Percentiles rank a stretch among this genome's conserved stretches.
phyloP scores from a whole-genome alignment of 2,888 invertebrate species.

The Sarcophaga rosellei region DNA sequence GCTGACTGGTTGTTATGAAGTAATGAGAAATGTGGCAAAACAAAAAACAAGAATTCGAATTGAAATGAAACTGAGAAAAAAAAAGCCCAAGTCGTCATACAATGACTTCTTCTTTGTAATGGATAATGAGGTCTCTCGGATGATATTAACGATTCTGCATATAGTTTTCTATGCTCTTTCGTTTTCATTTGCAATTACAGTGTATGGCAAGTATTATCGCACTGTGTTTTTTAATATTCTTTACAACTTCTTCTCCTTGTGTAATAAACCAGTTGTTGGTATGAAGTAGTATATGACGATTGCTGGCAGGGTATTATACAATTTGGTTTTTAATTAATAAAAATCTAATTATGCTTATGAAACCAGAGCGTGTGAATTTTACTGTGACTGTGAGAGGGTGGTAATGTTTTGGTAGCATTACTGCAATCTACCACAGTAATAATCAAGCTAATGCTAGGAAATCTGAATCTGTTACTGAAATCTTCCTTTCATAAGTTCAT shows the following conservation, averaged over 20 bases:
- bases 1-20: neutral
- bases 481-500: too few species aligned
- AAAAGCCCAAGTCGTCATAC: neutral
- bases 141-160: slow-evolving; percentile 38
- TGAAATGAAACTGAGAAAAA: slow-evolving; percentile 7
- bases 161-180: too few species aligned
- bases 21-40: neutral
- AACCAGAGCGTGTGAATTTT: too few species aligned
- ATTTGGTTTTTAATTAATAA: slow-evolving; percentile 55
- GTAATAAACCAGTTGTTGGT: slow-evolving; percentile 2
- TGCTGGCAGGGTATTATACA: slow-evolving; percentile 41
- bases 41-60: neutral
- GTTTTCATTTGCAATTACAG: slow-evolving; percentile 3
- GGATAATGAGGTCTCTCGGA: slow-evolving; percentile 43
- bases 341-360: slow-evolving; percentile 46
- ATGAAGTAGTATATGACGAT: too few species aligned
- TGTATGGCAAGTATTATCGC: too few species aligned
- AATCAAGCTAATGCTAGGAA: too few species aligned
- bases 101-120: slow-evolving; percentile 7
- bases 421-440: too few species aligned
- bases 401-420: too few species aligned
- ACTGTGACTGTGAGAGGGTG: too few species aligned
- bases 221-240: neutral
- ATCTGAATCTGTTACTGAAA: too few species aligned
- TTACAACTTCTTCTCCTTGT: neutral